Evolutionary conservation across 92 coral and sea anemone genomes (phyloP).

Genomic region (Actinostola sp.): DNA sequence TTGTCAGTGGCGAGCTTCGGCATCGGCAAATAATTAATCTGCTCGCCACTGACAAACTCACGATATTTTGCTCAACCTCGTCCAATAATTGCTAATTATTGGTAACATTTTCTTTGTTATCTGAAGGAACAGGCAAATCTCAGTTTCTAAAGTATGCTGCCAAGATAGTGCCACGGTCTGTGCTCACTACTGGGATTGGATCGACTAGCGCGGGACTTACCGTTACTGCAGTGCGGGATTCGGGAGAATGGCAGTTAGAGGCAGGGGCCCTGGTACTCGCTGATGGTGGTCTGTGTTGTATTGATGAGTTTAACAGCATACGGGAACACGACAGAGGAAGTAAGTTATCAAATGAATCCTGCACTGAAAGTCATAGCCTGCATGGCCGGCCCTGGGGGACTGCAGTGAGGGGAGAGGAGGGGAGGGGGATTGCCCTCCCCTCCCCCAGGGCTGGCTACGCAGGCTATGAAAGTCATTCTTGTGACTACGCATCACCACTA

Average conservation of each 20-base stretch:
- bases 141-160: conserved; percentile 95
- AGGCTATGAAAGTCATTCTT: too few relatives aligned
- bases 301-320: conserved; percentile 95
- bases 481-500: too few relatives aligned
- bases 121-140: conserved; percentile 99
- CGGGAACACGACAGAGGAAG: conserved; percentile 95
- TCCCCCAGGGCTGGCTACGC: too few relatives aligned
- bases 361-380: background rate
- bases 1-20: too few relatives aligned
- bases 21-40: too few relatives aligned
- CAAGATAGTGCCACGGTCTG: conserved; percentile 93
- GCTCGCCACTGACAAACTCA: too few relatives aligned
- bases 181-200: conserved; percentile 96
- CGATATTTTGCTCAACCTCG: too few relatives aligned
- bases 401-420: too few relatives aligned
- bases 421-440: too few relatives aligned
- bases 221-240: conserved; percentile 92
- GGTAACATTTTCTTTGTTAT: background rate
- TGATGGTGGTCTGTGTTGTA: conserved; percentile 98
- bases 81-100: background rate
- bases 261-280: conserved; percentile 99
- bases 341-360: conserved; percentile 38
- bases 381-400: too few relatives aligned
- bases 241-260: conserved; percentile 98
- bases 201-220: conserved; percentile 99